Evolutionary conservation across 2,113 vertebrate species (phyloP), one percentile per base, ranked within the genome.

Genomic region (Deroptyus accipitrinus): DNA sequence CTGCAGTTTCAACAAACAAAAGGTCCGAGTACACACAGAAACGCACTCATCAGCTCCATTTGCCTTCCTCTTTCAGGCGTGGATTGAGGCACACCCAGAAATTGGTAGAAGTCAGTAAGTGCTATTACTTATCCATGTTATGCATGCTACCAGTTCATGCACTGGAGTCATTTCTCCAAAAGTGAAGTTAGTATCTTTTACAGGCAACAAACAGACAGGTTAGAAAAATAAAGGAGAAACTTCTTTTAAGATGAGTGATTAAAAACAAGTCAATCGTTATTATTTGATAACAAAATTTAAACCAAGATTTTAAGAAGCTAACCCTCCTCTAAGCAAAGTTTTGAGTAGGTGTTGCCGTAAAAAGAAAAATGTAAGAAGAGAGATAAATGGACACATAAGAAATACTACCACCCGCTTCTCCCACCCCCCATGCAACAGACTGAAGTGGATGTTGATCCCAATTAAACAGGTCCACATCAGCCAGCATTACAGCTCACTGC

Each of bases 121-220:
- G 42, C 31, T 54, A 78, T 12, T 0, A 0, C 27, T 77, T 59
- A 39, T 5, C 33, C 16, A 17, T 4, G 2, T 52, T 64, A 28
- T 83, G 33, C 54, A 55, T 69, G 35, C 28, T 41, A 78, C 14
- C 35, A 70, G 31, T 13, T 88, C n/a, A 59, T 4, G 13, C 14
- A 81, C 31, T 42, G 30, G 33, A 83, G 11, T 54, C 1, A 2
- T 24, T 66, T 74, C 23, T 86, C 35, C 17, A 49, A 41, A 83
- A 77, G 2, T 16, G 2, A 73, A 69, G 22, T 17, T 44, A 49
- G 3, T 31, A 46, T 9, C 10, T 94, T 87, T 62, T 46, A 79
- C 15, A 64, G 35, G 27, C 31, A 85, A 25, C 59, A 79, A 88
- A 54, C 3, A 81, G 3, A 35, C 8, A 75, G 13, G 33, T 6